Conservation (phyloP, 2,888 invertebrate species). For the Chrysotoxum bicinctum region DNA sequence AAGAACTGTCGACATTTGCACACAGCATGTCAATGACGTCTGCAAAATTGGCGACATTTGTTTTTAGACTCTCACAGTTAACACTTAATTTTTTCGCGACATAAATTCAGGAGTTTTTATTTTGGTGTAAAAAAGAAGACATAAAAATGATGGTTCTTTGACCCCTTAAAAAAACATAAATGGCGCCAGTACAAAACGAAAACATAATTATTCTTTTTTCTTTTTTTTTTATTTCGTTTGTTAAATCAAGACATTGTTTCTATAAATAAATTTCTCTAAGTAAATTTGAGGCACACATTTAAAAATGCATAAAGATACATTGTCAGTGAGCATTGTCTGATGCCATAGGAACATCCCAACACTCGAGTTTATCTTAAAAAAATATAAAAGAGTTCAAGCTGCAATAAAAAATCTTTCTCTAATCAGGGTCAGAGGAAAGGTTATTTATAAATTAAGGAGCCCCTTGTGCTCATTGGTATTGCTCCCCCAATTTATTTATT, state of each 20-base stretch:
- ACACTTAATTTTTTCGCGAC: background rate
- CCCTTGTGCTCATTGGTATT: background rate
- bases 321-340: background rate
- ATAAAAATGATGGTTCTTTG: background rate
- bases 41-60: background rate
- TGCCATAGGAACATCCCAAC: background rate
- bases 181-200: slow-evolving; percentile 4
- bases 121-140: background rate
- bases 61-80: background rate
- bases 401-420: slow-evolving; percentile 35
- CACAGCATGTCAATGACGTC: background rate
- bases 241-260: background rate
- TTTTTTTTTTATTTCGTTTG: background rate
- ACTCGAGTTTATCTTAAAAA: slow-evolving; percentile 20
- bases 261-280: slow-evolving; percentile 4
- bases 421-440: slow-evolving; percentile 63
- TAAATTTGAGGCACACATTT: background rate
- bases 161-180: background rate
- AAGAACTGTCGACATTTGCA: slow-evolving; percentile 2
- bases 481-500: background rate
- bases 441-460: slow-evolving; percentile 46
- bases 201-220: background rate
- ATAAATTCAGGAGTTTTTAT: background rate
- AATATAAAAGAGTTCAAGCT: slow-evolving; percentile 32
- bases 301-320: slow-evolving; percentile 20